phyloP scores from a whole-genome alignment of 2,113 vertebrate genomes.

The Deroptyus accipitrinus region DNA sequence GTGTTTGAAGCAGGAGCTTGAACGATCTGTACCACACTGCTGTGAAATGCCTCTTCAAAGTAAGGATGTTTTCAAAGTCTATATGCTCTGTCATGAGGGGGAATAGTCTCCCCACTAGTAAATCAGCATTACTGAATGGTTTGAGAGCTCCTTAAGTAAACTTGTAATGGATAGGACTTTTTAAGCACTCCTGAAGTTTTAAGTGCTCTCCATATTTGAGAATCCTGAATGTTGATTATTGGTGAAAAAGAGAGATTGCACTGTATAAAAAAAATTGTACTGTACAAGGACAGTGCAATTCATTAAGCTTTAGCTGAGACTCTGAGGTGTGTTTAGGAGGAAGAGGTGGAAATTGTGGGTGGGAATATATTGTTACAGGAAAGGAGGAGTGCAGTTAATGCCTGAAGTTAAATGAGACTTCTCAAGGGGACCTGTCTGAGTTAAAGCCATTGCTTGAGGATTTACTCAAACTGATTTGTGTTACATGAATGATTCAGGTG shows the following conservation, averaged over 20 bases:
- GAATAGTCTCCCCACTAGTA: background rate
- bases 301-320: background rate
- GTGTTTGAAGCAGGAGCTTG: background rate
- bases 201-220: background rate
- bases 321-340: background rate
- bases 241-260: background rate
- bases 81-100: background rate
- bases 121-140: background rate
- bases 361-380: background rate
- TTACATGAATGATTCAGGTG: background rate
- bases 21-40: rapidly evolving
- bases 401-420: background rate
- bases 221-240: background rate
- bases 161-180: background rate
- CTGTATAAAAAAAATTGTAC: background rate
- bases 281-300: background rate
- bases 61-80: background rate
- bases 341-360: background rate
- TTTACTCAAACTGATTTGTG: background rate
- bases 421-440: background rate
- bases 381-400: background rate
- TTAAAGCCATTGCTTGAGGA: background rate
- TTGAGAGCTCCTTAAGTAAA: background rate
- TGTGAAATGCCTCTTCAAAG: background rate
- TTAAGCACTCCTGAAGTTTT: background rate